Evolutionary conservation across 1,140 invertebrate species (phyloP).

Genomic region (Drosophila micromelanica): DNA sequence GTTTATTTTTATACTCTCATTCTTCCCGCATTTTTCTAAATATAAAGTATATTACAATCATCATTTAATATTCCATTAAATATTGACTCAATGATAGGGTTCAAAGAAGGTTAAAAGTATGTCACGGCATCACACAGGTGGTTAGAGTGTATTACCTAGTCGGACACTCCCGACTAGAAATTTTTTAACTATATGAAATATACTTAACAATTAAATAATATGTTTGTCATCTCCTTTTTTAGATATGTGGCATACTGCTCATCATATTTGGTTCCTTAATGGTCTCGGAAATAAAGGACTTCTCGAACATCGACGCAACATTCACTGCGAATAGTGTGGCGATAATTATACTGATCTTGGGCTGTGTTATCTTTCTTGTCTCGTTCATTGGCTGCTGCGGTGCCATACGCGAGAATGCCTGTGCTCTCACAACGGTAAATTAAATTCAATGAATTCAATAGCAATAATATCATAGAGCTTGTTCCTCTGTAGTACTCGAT

Average conservation of each 20-base stretch:
- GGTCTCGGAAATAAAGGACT: slow-evolving; percentile 85
- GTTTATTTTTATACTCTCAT: too few relatives aligned
- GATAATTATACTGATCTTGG: slow-evolving; percentile 89
- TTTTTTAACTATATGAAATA: not conserved
- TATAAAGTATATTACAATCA: too few relatives aligned
- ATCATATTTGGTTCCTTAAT: slow-evolving; percentile 87
- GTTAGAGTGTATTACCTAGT: too few relatives aligned
- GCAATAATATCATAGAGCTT: not conserved
- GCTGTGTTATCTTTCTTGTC: slow-evolving; percentile 90
- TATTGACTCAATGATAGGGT: too few relatives aligned
- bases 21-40: too few relatives aligned
- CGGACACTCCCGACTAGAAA: too few relatives aligned
- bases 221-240: slow-evolving; percentile 35
- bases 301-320: slow-evolving; percentile 84
- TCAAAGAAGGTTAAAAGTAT: too few relatives aligned
- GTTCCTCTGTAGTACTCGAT: slow-evolving; percentile 87
- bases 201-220: not conserved
- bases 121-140: too few relatives aligned
- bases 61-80: too few relatives aligned
- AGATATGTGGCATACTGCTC: slow-evolving; percentile 88
- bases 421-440: slow-evolving; percentile 91
- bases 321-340: slow-evolving; percentile 86
- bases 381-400: slow-evolving; percentile 94
- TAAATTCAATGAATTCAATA: not conserved
- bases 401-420: slow-evolving; percentile 91